Base-by-base conservation (phyloP, 2,113 vertebrate species). In the Myotis brandtii region DNA sequence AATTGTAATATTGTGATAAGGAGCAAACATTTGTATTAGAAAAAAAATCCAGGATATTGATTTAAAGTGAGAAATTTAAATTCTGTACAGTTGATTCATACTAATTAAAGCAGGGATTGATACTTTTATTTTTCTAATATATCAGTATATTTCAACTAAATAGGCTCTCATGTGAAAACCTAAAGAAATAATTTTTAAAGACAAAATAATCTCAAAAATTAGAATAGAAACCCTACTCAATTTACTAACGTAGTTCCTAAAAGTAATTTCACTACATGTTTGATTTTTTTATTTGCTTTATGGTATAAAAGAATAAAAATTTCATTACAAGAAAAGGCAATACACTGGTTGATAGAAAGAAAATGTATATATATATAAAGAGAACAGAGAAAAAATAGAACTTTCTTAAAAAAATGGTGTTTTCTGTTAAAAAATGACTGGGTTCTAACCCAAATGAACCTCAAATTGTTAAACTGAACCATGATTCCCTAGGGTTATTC, bases 181-280 rank as follows among this genome's bases (percentile, higher is more conserved):
- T 79, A 48, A 83, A 79, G 27, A 83, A 72, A 81, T 5, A 88
- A 32, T 76, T 86, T 93, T 88, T 66, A 96, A 94, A 93, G 34
- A 70, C 20, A 85, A 25, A 67, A 11, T 75, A 27, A 94, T 59
- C 34, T 93, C 27, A 82, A 91, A 76, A 90, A 73, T 91, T 77
- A 52, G 12, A 84, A 72, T 23, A 81, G 81, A 88, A 93, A 54
- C 12, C 56, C 11, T 62, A 50, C 76, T 67, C 32, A 87, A 66
- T 70, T 66, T 82, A 83, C 75, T 82, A 66, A 64, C n/a, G 13
- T 91, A 52, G 3, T 69, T 91, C 16, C 27, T 88, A 85, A 46
- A 20, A 91, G 14, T 30, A 79, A 2, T 69, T 90, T 82, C 69
- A 2, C 1, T 73, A 34, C 23, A 40, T 48, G 84, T 93, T 91